A percentile compares a stretch with the other conserved stretches of the same genome.
These are phyloP conservation scores for Mythimna pallens DNA, from an alignment of 2,888 invertebrate species.

Conservation along the genomic window DNA sequence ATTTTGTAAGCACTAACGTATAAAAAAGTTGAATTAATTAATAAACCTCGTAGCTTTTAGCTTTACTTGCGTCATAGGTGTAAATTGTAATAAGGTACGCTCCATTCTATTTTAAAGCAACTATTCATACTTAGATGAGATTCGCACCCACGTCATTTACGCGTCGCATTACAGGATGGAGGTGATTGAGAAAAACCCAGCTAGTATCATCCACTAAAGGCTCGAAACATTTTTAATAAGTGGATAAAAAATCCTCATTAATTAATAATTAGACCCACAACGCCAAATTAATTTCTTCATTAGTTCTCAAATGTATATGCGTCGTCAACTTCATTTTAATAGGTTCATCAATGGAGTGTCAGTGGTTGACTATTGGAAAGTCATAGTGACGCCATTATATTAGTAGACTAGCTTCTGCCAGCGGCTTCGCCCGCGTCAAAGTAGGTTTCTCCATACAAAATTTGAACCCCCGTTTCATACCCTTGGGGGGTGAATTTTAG, in stretches of 20 bases:
- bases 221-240: neutral
- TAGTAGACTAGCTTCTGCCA: too few relatives aligned
- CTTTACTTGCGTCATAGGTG: constrained; percentile 4
- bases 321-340: neutral
- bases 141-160: constrained; percentile 10
- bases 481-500: too few relatives aligned
- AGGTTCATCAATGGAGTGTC: too few relatives aligned
- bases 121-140: neutral
- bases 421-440: too few relatives aligned
- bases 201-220: neutral
- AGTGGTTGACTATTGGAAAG: too few relatives aligned
- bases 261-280: neutral
- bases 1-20: neutral
- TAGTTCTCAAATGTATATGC: neutral
- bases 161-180: neutral
- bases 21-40: neutral
- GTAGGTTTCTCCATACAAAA: too few relatives aligned
- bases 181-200: neutral
- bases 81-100: too few relatives aligned
- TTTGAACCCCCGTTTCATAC: too few relatives aligned
- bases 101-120: neutral
- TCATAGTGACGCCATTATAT: too few relatives aligned
- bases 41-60: neutral
- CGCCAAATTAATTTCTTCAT: neutral
- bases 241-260: neutral